Evolutionary conservation across 1,140 invertebrate genomes (phyloP), one percentile per base, ranked within the genome.

Genomic region (Hormaphis cornu): DNA sequence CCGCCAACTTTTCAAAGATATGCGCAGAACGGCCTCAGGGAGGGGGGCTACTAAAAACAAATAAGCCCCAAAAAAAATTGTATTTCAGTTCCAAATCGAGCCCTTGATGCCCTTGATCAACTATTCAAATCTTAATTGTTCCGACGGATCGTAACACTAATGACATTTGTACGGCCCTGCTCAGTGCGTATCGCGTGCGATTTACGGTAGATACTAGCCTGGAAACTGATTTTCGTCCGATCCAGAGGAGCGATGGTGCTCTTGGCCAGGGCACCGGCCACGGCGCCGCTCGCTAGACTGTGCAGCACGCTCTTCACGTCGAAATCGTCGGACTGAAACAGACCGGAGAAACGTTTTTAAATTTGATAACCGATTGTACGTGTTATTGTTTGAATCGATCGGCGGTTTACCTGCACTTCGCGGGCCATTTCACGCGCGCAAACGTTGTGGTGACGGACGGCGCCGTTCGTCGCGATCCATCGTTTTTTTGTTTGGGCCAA

Each of bases 181-280:
- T n/a, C n/a, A n/a, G n/a, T n/a, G n/a, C n/a, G n/a, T n/a, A n/a
- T n/a, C n/a, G n/a, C n/a, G n/a, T n/a, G n/a, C n/a, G n/a, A n/a
- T n/a, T n/a, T n/a, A n/a, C n/a, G n/a, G n/a, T n/a, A n/a, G n/a
- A n/a, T n/a, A 42, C 33, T 69, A 78, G 87, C 82, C 87, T 99
- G 96, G 80, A 98, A 98, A 82, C 95, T 95, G 66, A 99, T 98
- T 84, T 98, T 98, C 63, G 94, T 95, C 70, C 97, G 82, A 81
- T 99, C 97, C 18, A 99, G 80, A 2, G 97, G 97, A 3, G 97
- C 97, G 74, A 99, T 98, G 12, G 86, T 84, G 0, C 95, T 96
- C 81, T 99, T 98, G 4, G 96, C 96, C 8, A 97, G 73, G 22
- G 91, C 93, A 5, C 97, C 97, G n/a, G 94, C 93, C 24, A 85